These are phyloP conservation scores for Antechinus flavipes DNA, from an alignment of 2,113 vertebrate genomes.

Conservation along the genomic window DNA sequence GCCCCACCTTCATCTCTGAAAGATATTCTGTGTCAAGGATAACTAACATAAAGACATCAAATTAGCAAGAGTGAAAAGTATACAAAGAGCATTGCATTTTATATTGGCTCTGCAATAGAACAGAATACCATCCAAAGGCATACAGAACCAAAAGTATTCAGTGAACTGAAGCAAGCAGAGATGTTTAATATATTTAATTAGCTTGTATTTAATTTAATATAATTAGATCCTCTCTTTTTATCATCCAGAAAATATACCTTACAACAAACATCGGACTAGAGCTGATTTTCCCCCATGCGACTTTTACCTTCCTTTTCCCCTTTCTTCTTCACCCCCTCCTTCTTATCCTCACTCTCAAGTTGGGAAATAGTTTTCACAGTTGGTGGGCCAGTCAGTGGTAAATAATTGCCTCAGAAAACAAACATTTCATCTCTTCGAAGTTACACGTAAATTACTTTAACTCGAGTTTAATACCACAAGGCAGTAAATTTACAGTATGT, in stretches of 20 bases:
- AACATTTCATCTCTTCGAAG: conserved; percentile 68
- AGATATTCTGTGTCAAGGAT: background rate
- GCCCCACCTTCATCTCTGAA: background rate
- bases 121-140: background rate
- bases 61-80: background rate
- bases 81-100: background rate
- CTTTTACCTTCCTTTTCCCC: background rate
- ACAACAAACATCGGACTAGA: background rate
- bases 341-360: background rate
- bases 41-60: background rate
- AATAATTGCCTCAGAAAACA: conserved; percentile 76
- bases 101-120: background rate
- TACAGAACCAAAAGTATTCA: background rate
- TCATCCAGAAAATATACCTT: background rate
- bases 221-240: background rate
- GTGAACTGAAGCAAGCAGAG: background rate
- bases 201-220: background rate
- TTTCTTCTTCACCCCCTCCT: background rate
- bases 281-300: background rate
- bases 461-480: conserved; percentile 75
- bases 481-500: conserved; percentile 71
- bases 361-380: conserved; percentile 58
- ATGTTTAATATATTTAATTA: background rate
- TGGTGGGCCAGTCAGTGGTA: conserved; percentile 67
- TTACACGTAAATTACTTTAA: conserved; percentile 75